A percentile compares a stretch with the other conserved stretches of the same genome.
Evolutionary conservation across 2,113 vertebrate species (phyloP).

Genomic region (Sturnira hondurensis): DNA sequence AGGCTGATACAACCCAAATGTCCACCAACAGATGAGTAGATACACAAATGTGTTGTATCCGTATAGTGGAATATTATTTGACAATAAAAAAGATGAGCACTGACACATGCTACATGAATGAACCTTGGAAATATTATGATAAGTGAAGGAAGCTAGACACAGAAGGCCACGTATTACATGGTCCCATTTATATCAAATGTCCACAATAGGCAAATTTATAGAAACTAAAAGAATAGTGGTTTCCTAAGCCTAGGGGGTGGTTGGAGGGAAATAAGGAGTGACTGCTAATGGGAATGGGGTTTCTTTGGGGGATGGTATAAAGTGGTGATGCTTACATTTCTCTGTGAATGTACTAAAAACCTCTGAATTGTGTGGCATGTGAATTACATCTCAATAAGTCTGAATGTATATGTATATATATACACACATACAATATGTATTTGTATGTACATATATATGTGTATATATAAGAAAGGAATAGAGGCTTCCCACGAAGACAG

Average conservation of each 20-base stretch:
- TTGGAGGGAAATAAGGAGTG: background rate
- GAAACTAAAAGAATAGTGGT: background rate
- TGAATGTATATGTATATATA: background rate
- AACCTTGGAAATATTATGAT: background rate
- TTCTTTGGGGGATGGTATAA: background rate
- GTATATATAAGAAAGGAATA: background rate
- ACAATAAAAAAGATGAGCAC: background rate
- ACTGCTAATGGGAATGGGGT: background rate
- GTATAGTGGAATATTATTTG: background rate
- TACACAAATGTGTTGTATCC: background rate
- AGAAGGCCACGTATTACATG: background rate
- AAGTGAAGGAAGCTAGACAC: background rate
- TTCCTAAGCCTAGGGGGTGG: background rate
- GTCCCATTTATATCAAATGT: background rate
- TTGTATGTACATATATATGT: background rate
- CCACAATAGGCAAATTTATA: background rate
- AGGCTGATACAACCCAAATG: background rate
- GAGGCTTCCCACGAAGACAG: background rate
- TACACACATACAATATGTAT: no score
- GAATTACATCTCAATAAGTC: constrained; percentile 5
- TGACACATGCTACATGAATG: background rate
- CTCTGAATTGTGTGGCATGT: background rate
- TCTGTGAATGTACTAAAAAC: background rate
- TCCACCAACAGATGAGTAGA: background rate
- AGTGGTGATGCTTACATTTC: background rate